These are phyloP conservation scores for Drosophila neocordata DNA, from an alignment of 1,140 invertebrate species.

Conservation along the genomic window DNA sequence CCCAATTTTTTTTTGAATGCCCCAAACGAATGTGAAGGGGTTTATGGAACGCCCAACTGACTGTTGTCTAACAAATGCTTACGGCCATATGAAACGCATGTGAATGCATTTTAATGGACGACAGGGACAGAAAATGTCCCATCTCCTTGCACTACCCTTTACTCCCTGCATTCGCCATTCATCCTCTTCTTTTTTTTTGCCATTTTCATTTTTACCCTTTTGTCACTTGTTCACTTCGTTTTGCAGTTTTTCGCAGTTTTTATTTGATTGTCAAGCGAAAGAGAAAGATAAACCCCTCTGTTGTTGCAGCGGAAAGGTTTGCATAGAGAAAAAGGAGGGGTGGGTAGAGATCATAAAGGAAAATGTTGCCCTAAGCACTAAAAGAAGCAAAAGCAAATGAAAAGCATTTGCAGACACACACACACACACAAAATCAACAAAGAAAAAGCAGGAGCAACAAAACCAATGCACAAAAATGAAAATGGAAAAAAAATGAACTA, in stretches of 20 bases:
- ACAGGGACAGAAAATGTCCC: conserved; percentile 12
- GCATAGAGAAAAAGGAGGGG: no score
- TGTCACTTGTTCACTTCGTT: background rate
- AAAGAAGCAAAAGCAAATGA: conserved; percentile 31
- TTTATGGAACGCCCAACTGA: conserved; percentile 16
- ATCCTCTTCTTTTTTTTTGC: no score
- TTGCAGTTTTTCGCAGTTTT: conserved; percentile 31
- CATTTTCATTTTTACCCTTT: background rate
- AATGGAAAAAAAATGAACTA: background rate
- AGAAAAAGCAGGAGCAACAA: background rate
- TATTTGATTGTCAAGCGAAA: conserved; percentile 14
- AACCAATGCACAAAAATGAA: background rate
- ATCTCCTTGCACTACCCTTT: background rate
- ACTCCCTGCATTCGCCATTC: background rate
- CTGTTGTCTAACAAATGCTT: conserved; percentile 52
- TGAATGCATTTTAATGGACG: conserved; percentile 63
- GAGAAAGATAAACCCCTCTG: conserved; percentile 38
- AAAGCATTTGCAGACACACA: conserved; percentile 26
- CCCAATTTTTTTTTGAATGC: background rate
- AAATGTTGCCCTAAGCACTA: conserved; percentile 37
- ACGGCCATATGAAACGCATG: conserved; percentile 35
- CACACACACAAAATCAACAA: background rate
- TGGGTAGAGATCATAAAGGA: conserved; percentile 21
- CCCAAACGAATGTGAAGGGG: background rate
- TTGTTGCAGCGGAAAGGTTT: background rate